Base-by-base conservation (phyloP, 2,888 invertebrate genomes). In the Shargacucullia verbasci region DNA sequence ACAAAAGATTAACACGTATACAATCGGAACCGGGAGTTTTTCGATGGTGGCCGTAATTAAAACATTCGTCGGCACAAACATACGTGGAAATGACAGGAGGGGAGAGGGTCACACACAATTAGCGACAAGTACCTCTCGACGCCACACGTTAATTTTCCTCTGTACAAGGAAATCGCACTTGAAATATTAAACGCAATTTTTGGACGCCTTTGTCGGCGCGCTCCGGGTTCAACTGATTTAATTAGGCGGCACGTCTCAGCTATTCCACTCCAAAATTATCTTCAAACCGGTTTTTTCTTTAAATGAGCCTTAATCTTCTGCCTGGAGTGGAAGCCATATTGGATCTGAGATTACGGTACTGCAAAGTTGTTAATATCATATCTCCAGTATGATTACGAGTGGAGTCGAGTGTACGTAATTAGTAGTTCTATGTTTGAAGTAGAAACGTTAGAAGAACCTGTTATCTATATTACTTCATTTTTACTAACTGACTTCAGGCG, bases 141-240 rank as follows among this genome's bases (percentile, higher is more conserved):
- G 73, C 80, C 85, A 80, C 85, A 84, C 85, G 86, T 84, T 87
- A 86, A 88, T 88, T 87, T 84, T 80, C 55, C 77, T 70, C 82
- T 65, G 81, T 80, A 80, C 83, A 84, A 85, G 85, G 82, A 86
- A 86, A 85, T 87, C 84, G 81, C 82, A 81, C 82, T 89, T 85
- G 73, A 84, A 87, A 86, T n/a, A n/a, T 88, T 87, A 84, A 86
- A 87, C 84, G 84, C 84, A 79, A 84, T 87, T 87, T 89, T 85
- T 80, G 81, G 80, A 40, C 38, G 63, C 65, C 61, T 73, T 73
- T 73, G 65, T 76, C 64, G 50, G 50, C 71, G 64, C 70, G 79
- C 77, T 71, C 80, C 76, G 70, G 70, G 65, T 52, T 75, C 45
- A 77, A 79, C 71, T 69, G 79, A 76, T 82, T 84, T 85, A 85